Evolutionary conservation across 2,113 vertebrate genomes (phyloP).

Genomic region (Equus quagga): DNA sequence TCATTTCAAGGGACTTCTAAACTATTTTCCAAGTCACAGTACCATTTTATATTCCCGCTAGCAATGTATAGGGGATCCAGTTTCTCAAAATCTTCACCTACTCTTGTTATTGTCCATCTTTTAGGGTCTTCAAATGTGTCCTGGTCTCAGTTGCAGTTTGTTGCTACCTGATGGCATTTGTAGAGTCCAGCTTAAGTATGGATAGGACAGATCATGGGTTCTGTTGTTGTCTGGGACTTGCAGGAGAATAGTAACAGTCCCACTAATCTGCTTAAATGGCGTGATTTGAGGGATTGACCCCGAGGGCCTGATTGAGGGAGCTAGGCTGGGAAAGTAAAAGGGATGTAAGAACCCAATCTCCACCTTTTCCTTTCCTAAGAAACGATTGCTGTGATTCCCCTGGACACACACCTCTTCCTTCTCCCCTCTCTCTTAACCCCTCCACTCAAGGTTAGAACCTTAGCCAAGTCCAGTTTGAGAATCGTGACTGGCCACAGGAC

Average conservation of each 20-base stretch:
- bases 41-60: background rate
- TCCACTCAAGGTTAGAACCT: background rate
- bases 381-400: background rate
- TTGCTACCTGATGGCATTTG: background rate
- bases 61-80: rapidly evolving
- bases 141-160: background rate
- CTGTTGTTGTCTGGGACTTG: too few relatives aligned
- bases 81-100: background rate
- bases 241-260: background rate
- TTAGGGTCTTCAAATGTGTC: background rate
- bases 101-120: too few relatives aligned
- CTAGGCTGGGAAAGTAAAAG: background rate
- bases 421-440: background rate
- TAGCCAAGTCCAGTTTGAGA: background rate
- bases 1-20: background rate
- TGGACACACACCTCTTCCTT: background rate
- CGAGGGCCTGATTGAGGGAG: background rate
- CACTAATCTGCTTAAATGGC: background rate
- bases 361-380: background rate
- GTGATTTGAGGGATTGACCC: too few relatives aligned
- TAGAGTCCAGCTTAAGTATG: background rate
- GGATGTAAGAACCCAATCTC: too few relatives aligned
- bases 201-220: background rate
- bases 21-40: background rate
- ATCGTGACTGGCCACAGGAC: background rate